phyloP scores from a whole-genome alignment of 2,797 vertebrate species.

The Dallia pectoralis region DNA sequence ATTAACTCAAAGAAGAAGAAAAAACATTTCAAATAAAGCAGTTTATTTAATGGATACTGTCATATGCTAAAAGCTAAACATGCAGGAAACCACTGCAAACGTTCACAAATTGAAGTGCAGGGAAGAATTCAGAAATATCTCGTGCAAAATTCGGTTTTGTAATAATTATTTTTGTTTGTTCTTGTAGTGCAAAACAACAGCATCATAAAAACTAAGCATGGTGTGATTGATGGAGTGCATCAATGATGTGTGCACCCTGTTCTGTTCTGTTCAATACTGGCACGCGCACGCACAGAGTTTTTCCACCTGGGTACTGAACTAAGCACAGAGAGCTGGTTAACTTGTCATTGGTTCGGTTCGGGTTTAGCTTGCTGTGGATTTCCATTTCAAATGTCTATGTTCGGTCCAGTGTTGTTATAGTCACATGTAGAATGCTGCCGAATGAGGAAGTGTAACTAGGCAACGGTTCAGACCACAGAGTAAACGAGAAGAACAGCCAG shows the following conservation, averaged over 20 bases:
- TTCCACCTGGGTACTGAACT: too few species aligned
- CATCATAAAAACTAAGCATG: constrained; percentile 74
- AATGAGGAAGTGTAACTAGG: too few species aligned
- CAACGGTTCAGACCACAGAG: too few species aligned
- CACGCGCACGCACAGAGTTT: neutral
- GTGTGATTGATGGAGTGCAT: constrained; percentile 80
- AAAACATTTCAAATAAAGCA: constrained; percentile 64
- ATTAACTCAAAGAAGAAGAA: constrained; percentile 21
- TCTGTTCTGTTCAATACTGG: constrained; percentile 79
- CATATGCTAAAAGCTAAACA: constrained; percentile 45
- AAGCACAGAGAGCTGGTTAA: too few species aligned
- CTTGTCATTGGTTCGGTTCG: too few species aligned
- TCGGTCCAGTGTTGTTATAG: too few species aligned
- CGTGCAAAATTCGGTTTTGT: too few species aligned
- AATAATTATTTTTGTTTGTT: constrained; percentile 70
- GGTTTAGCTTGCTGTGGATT: too few species aligned
- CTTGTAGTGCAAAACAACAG: constrained; percentile 67
- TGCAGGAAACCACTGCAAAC: constrained; percentile 43
- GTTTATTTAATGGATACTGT: constrained; percentile 69
- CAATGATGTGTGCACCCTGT: constrained; percentile 86
- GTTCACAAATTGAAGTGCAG: constrained; percentile 71
- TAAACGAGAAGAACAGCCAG: too few species aligned
- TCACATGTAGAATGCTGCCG: too few species aligned
- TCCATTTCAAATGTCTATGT: too few species aligned
- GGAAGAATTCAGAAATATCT: constrained; percentile 69